These are phyloP conservation scores for Tauraco erythrolophus DNA, from an alignment of 2,113 vertebrate species.

Conservation along the genomic window DNA sequence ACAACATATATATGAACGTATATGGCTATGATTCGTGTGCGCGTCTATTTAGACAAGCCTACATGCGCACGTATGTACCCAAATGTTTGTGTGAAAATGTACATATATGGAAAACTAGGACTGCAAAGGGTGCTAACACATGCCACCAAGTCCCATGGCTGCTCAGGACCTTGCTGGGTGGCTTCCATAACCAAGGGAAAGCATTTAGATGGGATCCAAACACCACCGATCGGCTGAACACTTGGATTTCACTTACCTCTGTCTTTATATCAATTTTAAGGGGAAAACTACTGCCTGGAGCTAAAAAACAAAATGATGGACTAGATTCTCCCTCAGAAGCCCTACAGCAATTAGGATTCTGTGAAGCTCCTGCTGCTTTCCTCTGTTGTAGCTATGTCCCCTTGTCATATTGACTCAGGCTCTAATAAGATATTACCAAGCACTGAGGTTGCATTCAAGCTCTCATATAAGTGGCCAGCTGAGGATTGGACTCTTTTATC, in stretches of 20 bases:
- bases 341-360: background rate
- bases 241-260: background rate
- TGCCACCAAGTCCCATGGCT: background rate
- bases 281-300: background rate
- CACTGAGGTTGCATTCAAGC: slow-evolving; percentile 9
- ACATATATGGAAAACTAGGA: background rate
- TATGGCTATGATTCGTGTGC: background rate
- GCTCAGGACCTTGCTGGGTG: background rate
- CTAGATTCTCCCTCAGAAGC: background rate
- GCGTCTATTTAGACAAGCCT: background rate
- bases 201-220: background rate
- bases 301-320: background rate
- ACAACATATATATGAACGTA: background rate
- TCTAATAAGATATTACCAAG: slow-evolving; percentile 14
- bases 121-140: background rate
- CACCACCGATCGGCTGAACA: background rate
- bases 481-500: slow-evolving; percentile 31
- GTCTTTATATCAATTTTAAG: background rate
- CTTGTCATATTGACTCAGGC: background rate
- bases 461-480: background rate
- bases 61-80: too few relatives aligned
- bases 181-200: background rate
- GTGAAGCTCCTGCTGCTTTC: background rate
- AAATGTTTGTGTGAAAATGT: background rate
- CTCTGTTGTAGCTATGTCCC: background rate